A percentile compares a stretch with the other conserved stretches of the same genome.
Evolutionary conservation across 2,797 vertebrate species (phyloP).

Genomic region (Vireo griseus): DNA sequence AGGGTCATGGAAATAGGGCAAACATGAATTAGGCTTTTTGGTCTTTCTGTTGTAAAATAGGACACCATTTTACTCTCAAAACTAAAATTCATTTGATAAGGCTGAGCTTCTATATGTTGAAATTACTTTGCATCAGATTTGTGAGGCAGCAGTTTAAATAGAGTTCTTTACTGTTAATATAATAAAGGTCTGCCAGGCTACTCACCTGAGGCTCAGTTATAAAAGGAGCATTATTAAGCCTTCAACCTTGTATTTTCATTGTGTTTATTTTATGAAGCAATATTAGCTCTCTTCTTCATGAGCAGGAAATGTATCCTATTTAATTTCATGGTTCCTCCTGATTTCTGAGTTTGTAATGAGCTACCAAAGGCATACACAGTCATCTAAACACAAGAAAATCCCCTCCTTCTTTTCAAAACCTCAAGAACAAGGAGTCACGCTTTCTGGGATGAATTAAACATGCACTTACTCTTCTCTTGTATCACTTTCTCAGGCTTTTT

Average conservation of each 20-base stretch:
- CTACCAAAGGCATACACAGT: not conserved
- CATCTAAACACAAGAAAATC: not conserved
- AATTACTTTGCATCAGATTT: not conserved
- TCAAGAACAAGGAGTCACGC: not conserved
- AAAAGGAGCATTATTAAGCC: not conserved
- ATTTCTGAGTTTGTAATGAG: not conserved
- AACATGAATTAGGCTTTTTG: not conserved
- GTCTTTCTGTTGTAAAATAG: not conserved
- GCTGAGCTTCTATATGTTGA: not conserved
- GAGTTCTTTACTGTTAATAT: not conserved
- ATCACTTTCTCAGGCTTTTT: not conserved
- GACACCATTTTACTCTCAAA: not conserved
- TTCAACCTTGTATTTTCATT: constrained; percentile 1
- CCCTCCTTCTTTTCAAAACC: not conserved
- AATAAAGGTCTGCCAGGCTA: not conserved
- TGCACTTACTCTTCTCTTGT: not conserved
- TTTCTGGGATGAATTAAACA: not conserved
- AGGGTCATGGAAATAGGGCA: not conserved
- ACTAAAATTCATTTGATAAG: not conserved
- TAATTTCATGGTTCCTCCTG: not conserved
- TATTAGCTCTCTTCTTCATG: not conserved
- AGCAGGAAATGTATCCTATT: not conserved
- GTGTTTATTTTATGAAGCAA: not conserved
- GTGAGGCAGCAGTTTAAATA: not conserved
- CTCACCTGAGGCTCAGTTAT: not conserved